Evolutionary conservation across 1,140 invertebrate species (phyloP), one percentile per base, ranked within the genome.

Genomic region (Megathymus violae): DNA sequence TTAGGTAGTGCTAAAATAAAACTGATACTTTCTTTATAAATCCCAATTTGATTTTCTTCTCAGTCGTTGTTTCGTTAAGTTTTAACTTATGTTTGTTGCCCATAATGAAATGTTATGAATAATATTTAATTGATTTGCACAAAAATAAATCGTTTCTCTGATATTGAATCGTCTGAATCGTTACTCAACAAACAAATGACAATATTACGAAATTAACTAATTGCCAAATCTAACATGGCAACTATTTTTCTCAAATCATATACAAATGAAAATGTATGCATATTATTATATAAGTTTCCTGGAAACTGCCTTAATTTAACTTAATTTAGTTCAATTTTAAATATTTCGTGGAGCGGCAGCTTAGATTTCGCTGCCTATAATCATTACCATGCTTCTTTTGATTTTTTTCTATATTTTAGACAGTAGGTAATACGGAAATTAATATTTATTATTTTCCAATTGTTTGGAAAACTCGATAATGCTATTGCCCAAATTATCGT

Each of bases 401-500:
- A 9, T 7, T 31, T 31, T 4, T 31, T 4, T 31, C 7, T 31
- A 3, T 5, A 31, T 31, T 31, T 31, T 31, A 7, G 36, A 54
- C 51, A 41, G 15, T 54, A n/a, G n/a, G n/a, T n/a, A 52, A 41
- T 31, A 6, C 3, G 27, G 16, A 41, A 40, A 9, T 36, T 9
- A 15, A 54, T 19, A 17, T n/a, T 27, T 43, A 43, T 44, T 43
- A 58, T 34, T 58, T 58, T 58, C 3, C 7, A 44, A 58, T 14
- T 31, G 6, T 56, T 67, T 75, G 76, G 62, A 58, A 52, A 79
- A 71, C 62, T 62, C 67, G 69, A 71, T 75, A 73, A 70, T 34
- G 60, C 63, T 71, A 85, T 85, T 85, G 82, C 82, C 82, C 82
- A 74, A 77, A 67, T 75, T 71, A 80, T 76, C 74, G 68, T 66